phyloP scores from a whole-genome alignment of 2,888 invertebrate genomes.

The Strigamia crassipes region DNA sequence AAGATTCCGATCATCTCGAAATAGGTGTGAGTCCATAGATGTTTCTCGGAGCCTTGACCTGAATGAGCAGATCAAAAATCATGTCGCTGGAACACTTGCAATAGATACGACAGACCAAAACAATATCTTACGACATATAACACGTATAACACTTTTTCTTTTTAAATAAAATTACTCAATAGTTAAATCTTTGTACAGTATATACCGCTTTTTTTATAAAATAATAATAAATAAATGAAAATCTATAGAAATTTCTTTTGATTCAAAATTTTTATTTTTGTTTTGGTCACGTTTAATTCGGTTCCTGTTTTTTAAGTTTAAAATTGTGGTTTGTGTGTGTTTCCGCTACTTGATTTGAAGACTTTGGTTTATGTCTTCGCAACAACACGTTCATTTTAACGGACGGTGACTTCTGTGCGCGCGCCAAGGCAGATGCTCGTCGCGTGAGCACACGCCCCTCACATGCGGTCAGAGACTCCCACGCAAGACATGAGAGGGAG shows the following conservation, averaged over 20 bases:
- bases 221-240: no score
- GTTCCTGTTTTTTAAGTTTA: background rate
- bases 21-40: conserved; percentile 36
- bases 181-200: no score
- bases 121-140: background rate
- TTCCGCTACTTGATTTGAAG: conserved; percentile 1
- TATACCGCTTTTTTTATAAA: no score
- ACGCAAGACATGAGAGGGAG: conserved; percentile 35
- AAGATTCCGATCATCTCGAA: conserved; percentile 32
- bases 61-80: conserved; percentile 27
- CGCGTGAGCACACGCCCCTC: conserved; percentile 31
- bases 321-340: background rate
- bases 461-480: conserved; percentile 37
- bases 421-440: conserved; percentile 37
- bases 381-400: conserved; percentile 9
- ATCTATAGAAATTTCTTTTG: no score
- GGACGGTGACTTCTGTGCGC: conserved; percentile 35
- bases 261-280: background rate
- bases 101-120: background rate
- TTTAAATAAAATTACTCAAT: no score
- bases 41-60: conserved; percentile 28
- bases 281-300: no score
- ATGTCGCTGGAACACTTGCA: background rate
- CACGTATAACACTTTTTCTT: no score
- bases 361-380: background rate